Conservation (phyloP, 1,140 invertebrate genomes). For the Caenorhabditis elegans region WBcel235 BX284606.5:4503501-4504000, state of each 20-base stretch:
- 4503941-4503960: neutral
- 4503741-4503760: constrained; percentile 42
- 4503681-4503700: constrained; percentile 13
- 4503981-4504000: constrained; percentile 34
- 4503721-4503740: constrained; percentile 19
- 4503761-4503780: neutral
- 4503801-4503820: neutral
- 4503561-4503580: neutral
- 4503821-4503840: neutral
- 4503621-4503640: neutral
- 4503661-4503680: constrained; percentile 42
- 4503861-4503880: neutral
- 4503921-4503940: no score
- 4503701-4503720: constrained; percentile 32
- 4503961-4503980: constrained; percentile 36
- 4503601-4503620: neutral
- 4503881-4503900: neutral
- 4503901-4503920: no score
- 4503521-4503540: neutral
- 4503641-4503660: constrained; percentile 34
- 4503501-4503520: neutral
- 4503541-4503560: neutral
- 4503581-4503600: neutral
- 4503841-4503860: neutral
- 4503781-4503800: constrained; percentile 12